Evolutionary conservation across 2,797 vertebrate species (phyloP).

Genomic region (Acipenser ruthenus): DNA sequence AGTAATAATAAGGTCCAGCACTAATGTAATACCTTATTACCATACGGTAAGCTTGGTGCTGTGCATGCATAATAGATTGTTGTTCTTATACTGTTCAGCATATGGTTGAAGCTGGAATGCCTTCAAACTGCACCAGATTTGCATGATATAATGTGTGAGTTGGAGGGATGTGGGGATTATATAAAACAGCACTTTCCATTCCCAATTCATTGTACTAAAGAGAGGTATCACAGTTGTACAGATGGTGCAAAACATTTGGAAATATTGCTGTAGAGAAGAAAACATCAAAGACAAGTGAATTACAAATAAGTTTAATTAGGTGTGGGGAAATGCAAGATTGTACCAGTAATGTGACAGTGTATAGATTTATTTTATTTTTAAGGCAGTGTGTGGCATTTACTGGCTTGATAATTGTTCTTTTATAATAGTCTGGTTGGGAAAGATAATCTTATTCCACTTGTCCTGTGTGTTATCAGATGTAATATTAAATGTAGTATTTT

Average conservation of each 20-base stretch:
- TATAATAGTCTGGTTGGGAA: no score
- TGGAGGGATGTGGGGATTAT: conserved; percentile 76
- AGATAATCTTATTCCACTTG: no score
- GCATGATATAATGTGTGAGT: conserved; percentile 76
- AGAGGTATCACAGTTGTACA: conserved; percentile 70
- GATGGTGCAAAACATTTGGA: conserved; percentile 48
- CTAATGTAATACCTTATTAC: conserved; percentile 78
- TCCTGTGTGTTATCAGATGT: no score
- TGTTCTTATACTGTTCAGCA: conserved; percentile 66
- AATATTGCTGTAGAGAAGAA: conserved; percentile 52
- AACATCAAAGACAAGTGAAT: conserved; percentile 49
- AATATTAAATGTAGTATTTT: no score
- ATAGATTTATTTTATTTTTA: no score
- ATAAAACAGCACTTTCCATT: conserved; percentile 66
- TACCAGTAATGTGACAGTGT: no score
- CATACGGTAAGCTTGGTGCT: conserved; percentile 60
- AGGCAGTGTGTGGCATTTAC: no score
- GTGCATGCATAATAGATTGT: conserved; percentile 75
- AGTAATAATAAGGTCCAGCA: conserved; percentile 66
- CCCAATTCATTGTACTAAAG: conserved; percentile 67
- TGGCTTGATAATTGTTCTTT: no score
- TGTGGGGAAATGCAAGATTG: no score
- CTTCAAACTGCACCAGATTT: conserved; percentile 68
- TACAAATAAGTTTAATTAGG: no score
- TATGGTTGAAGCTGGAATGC: conserved; percentile 62